These are phyloP conservation scores for Sinocyclocheilus rhinocerous DNA, from an alignment of 2,113 vertebrate genomes.

Conservation along the genomic window DNA sequence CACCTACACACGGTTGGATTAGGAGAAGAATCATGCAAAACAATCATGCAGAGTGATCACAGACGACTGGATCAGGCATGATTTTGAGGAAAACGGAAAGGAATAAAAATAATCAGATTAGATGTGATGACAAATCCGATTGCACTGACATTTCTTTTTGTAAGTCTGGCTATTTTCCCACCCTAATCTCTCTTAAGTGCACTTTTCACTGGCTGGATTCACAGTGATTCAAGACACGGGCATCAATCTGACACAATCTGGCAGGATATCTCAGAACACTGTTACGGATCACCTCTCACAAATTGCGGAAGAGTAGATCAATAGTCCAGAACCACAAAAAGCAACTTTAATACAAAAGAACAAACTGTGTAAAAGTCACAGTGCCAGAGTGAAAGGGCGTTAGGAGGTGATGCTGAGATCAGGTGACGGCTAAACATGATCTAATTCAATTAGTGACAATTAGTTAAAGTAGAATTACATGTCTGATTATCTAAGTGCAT, in stretches of 20 bases:
- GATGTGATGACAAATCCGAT: not conserved
- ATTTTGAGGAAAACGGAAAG: not conserved
- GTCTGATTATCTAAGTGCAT: constrained; percentile 59
- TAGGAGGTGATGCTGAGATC: not conserved
- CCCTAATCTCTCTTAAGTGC: constrained; percentile 16
- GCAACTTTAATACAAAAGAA: constrained; percentile 14
- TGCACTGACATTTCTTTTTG: constrained; percentile 35
- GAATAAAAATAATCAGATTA: not conserved
- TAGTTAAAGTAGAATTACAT: constrained; percentile 21
- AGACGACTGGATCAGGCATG: not conserved
- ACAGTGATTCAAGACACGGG: constrained; percentile 3
- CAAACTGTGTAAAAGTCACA: not conserved
- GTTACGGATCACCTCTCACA: constrained; percentile 31
- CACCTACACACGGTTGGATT: not conserved
- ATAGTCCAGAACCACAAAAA: not conserved
- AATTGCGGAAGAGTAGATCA: constrained; percentile 8
- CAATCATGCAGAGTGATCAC: constrained; percentile 14
- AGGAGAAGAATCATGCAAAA: not conserved
- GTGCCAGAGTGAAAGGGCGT: not conserved
- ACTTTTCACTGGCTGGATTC: constrained; percentile 23
- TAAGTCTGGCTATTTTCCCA: constrained; percentile 19
- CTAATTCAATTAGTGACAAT: constrained; percentile 36
- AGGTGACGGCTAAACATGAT: not conserved
- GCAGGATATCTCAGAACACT: constrained; percentile 34
- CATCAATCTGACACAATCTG: constrained; percentile 31